Evolutionary conservation across 2,113 vertebrate species (phyloP), one percentile per base, ranked within the genome.

Genomic region (Oncorhynchus gorbuscha): DNA sequence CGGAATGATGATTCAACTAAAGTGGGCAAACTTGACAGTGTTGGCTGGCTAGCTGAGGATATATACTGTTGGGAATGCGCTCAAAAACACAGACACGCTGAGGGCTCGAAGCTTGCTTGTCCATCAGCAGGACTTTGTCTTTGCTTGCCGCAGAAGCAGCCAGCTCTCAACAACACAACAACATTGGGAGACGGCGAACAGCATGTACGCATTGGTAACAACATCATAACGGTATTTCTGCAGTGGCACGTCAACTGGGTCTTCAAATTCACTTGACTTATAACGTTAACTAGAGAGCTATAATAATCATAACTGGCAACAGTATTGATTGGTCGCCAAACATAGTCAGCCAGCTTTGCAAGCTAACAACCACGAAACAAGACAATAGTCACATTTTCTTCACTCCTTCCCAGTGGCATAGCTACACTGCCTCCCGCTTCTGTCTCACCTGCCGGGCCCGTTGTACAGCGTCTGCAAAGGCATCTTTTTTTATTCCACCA

Each of bases 381-480:
- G 5, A 22, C 5, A 8, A 62, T n/a, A 20, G n/a, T 1, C 20
- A 9, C 59, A 62, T 62, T 24, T 22, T 62, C 5, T 22, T 9
- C 69, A 48, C 69, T 22, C 45, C 39, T 70, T 22, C n/a, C 22
- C 69, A 26, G 20, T 45, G 12, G 45, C 26, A 35, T 22, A 48
- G 12, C 6, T 30, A 9, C 68, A 70, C 20, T 24, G 9, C 8
- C 39, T 45, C 71, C 28, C 28, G 8, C 72, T 32, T 0, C 30
- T 35, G 48, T 26, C 82, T 91, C 79, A 95, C 95, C 95, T 95
- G 95, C 81, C 95, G 93, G 80, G 95, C 95, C 80, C 95, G 92
- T 90, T 95, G 94, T 76, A 96, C 95, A 9, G 95, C 95, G 83
- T 96, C 95, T 22, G 94, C 94, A 72, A 96, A 96, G 48, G 95